Evolutionary conservation across 1,140 invertebrate genomes (phyloP), one percentile per base, ranked within the genome.

Genomic region (Tetramorium parvispinum): DNA sequence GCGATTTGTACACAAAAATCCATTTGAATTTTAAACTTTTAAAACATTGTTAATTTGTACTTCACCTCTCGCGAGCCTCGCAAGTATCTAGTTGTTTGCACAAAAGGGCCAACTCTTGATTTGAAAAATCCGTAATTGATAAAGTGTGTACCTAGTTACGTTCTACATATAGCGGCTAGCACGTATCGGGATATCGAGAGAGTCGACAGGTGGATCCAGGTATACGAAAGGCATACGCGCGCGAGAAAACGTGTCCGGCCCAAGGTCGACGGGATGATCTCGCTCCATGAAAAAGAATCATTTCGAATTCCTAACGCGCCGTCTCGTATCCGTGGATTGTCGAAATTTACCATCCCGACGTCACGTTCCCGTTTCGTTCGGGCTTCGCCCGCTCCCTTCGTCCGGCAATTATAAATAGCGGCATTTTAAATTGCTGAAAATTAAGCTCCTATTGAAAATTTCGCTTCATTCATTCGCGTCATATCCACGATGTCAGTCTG

Each of bases 221-320:
- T 79, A 65, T 21, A 82, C 40, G 63, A 68, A 55, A 53, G 24
- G 46, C n/a, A 71, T 46, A 53, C 73, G 55, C n/a, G 68, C 65
- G 27, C 68, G 51, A 43, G 32, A 49, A 76, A 70, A 75, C 55
- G n/a, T 61, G 79, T 43, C 24, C 5, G 51, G 40, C 51, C 27
- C 79, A 57, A 73, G 68, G 79, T 70, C 79, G 49, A 76, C 65
- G 27, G 55, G 68, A 49, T 76, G 51, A 70, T 83, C 65, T 16
- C 68, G 59, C 53, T 59, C 11, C 51, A 4, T 57, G 70, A 57
- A 55, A 83, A 57, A 75, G 37, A 24, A 73, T 57, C 53, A 76
- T 32, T 65, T 51, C 59, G 7, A 79, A 65, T 65, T 79, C 40
- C 46, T 49, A 79, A 79, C 43, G 24, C 59, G 76, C n/a, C 11